A percentile compares a stretch with the other conserved stretches of the same genome.
Conservation (phyloP, 1,140 invertebrate genomes). For the Epicauta chinensis region DNA sequence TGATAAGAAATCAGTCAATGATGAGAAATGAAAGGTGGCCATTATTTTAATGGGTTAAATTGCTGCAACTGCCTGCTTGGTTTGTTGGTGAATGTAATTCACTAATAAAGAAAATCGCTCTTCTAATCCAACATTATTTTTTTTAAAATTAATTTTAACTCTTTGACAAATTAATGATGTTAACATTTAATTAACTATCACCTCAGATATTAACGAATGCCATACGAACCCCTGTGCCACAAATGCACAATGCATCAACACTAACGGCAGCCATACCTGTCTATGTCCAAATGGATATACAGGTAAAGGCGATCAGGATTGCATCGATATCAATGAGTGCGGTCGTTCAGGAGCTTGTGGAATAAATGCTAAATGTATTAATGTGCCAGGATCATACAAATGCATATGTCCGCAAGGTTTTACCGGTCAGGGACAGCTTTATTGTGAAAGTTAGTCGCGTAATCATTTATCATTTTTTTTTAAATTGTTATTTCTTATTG, state of each 20-base stretch:
- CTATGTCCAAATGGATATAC: slow-evolving; percentile 66
- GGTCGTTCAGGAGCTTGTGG: slow-evolving; percentile 66
- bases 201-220: slow-evolving; percentile 57
- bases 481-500: neutral
- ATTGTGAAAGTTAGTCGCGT: slow-evolving; percentile 72
- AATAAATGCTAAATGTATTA: slow-evolving; percentile 84
- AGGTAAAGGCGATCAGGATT: slow-evolving; percentile 47
- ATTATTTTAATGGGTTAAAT: neutral
- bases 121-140: slow-evolving; percentile 5
- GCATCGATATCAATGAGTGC: slow-evolving; percentile 63
- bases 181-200: neutral
- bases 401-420: slow-evolving; percentile 83
- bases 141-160: slow-evolving; percentile 1
- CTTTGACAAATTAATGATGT: slow-evolving; percentile 1
- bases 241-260: slow-evolving; percentile 68
- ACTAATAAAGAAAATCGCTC: slow-evolving; percentile 20
- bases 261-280: slow-evolving; percentile 67
- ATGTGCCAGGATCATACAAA: slow-evolving; percentile 86
- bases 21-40: neutral
- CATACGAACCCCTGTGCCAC: slow-evolving; percentile 58
- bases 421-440: slow-evolving; percentile 63
- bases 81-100: no score
- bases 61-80: slow-evolving; percentile 1
- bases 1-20: slow-evolving; percentile 11
- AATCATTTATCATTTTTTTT: neutral